Evolutionary conservation across 2,113 vertebrate genomes (phyloP), one percentile per base, ranked within the genome.

Genomic region (Chionodraco myersi): DNA sequence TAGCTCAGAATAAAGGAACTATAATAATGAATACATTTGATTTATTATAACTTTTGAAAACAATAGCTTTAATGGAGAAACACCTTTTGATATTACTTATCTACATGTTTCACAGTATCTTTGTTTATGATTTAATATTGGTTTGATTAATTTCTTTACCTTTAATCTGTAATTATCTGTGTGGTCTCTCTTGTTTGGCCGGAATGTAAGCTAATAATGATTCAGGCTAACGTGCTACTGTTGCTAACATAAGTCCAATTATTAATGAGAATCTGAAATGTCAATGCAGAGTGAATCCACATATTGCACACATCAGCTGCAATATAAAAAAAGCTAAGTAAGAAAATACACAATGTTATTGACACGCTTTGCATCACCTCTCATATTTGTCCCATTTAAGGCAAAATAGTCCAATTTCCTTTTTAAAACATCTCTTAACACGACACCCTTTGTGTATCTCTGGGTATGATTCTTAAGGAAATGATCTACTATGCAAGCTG

Each of bases 401-500:
- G 5, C 4, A 71, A 7, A 4, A 6, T 0, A 10, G 21, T 13
- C 21, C 5, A 5, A 12, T 41, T 62, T 65, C 58, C n/a, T 66
- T 53, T 36, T 11, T 18, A 18, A 36, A 80, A 77, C 21, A 9
- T 15, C 13, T 49, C 63, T 62, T 47, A 58, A 18, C 44, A 12
- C n/a, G 45, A 26, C 44, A 44, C 47, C 60, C n/a, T 68, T 48
- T 34, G 51, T 41, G 3, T 53, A 66, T 65, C 21, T 80, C 53
- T 80, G 68, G 70, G n/a, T 64, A 8, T 30, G 51, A 60, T 49
- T 73, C 63, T 57, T 64, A 65, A 10, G 23, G 58, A 53, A 54
- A 75, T 69, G 68, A 61, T n/a, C 52, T 16, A 52, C 58, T 56
- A 53, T 62, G 57, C 69, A 75, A 79, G 64, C 72, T 70, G 53